Base-by-base conservation (phyloP, 2,113 vertebrate genomes). In the Sphaerodactylus townsendi region DNA sequence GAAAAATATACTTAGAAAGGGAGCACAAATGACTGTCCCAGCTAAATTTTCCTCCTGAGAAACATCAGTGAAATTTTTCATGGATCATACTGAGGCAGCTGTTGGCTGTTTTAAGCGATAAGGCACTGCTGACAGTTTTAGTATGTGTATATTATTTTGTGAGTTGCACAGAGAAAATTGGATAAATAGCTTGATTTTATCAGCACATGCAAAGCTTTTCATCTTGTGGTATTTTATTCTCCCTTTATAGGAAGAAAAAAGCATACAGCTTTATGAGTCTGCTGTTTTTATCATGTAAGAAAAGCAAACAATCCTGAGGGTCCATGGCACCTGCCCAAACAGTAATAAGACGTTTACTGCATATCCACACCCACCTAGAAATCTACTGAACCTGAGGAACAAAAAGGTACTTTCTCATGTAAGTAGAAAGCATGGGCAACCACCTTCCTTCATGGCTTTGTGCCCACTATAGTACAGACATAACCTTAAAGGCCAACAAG, bases 101-200 rank as follows among this genome's bases (percentile, higher is more conserved):
- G 76, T 65, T 35, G 76, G 68, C 39, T 71, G 37, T 84, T 71
- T 56, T 59, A 46, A 79, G 76, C 30, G 66, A 79, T 85, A 79
- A 79, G 78, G 39, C 64, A 23, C 56, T 50, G 68, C 44, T 85
- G 83, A 85, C 83, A 85, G 83, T 85, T 85, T 85, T 79, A 85
- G 39, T 79, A 46, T 62, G 50, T 85, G 68, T 79, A 64, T 85
- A 70, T 78, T 78, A 71, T 85, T 85, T 79, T 72, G 19, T 64
- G 66, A 79, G 62, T 77, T 64, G 30, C 33, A 48, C 50, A 62
- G 82, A 64, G 66, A 70, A 84, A 78, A 71, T 21, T 50, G 44
- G 74, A 48, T 17, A 70, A 48, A 78, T 46, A 13, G 75, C 56
- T 79, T 79, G 76, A 85, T 79, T 53, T 62, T 72, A 85, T 85